A percentile compares a stretch with the other conserved stretches of the same genome.
Conservation (phyloP, 2,113 vertebrate genomes). For the Oryctolagus cuniculus region DNA sequence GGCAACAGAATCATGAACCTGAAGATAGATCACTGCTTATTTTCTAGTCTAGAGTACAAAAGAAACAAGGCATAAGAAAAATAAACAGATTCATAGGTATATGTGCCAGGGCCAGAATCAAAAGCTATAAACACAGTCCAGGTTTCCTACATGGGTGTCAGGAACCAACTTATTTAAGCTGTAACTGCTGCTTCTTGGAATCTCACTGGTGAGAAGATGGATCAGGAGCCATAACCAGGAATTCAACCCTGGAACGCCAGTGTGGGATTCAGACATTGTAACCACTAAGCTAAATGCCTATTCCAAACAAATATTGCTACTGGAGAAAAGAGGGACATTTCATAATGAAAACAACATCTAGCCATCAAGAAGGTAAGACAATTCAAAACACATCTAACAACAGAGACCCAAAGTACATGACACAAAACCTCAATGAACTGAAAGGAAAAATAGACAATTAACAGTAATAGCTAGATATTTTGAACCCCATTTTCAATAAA, state of each 20-base stretch:
- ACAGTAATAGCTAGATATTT: not conserved
- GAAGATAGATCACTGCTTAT: not conserved
- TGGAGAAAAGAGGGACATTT: not conserved
- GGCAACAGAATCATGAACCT: not conserved
- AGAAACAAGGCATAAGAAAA: not conserved
- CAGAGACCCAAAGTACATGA: not conserved
- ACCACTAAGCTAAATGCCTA: not conserved
- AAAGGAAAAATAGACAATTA: not conserved
- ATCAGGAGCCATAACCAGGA: no score
- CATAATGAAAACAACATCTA: not conserved
- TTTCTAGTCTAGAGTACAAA: not conserved
- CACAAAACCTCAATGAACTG: not conserved
- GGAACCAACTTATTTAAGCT: no score
- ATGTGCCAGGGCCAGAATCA: not conserved
- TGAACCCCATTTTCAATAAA: not conserved
- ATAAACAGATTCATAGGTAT: not conserved
- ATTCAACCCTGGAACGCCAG: no score
- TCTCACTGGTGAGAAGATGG: no score
- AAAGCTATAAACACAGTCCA: not conserved
- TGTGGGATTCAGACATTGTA: not conserved
- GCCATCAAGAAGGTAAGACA: not conserved
- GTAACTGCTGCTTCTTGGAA: no score
- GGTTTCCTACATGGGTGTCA: no score
- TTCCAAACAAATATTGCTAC: not conserved
- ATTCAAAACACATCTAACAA: not conserved